Evolutionary conservation across 2,888 invertebrate genomes (phyloP).

Genomic region (Barypeithes pellucidus): DNA sequence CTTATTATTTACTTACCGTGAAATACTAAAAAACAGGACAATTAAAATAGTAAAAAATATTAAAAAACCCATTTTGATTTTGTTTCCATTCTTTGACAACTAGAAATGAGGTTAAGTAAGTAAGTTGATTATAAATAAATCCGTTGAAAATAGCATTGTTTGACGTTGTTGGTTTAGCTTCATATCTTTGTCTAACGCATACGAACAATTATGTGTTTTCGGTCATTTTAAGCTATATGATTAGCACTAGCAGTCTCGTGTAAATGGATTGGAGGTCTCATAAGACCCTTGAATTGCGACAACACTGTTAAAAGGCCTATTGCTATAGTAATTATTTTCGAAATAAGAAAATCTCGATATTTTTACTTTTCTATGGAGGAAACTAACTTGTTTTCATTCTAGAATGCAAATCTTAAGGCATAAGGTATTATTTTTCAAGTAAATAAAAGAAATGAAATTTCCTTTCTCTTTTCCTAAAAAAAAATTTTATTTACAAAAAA

Average conservation of each 20-base stretch:
- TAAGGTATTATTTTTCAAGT: too few relatives aligned
- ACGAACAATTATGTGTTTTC: background rate
- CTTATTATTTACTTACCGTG: conserved; percentile 51
- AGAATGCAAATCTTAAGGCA: too few relatives aligned
- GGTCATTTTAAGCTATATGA: background rate
- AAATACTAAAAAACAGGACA: conserved; percentile 57
- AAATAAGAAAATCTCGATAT: too few relatives aligned
- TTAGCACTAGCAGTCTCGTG: too few relatives aligned
- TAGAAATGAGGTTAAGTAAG: conserved; percentile 12
- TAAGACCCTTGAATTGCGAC: too few relatives aligned
- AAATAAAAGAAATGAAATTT: conserved; percentile 5
- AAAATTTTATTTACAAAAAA: conserved; percentile 23
- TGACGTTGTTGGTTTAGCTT: background rate
- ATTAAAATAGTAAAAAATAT: conserved; percentile 57
- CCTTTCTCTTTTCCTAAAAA: background rate
- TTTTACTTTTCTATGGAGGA: too few relatives aligned
- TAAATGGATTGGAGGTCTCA: too few relatives aligned
- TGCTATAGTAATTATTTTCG: too few relatives aligned
- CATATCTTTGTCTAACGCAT: background rate
- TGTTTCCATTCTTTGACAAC: conserved; percentile 15
- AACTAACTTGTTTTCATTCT: too few relatives aligned
- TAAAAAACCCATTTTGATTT: conserved; percentile 58
- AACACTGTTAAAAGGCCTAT: background rate
- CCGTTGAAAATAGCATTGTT: background rate
- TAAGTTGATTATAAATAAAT: background rate